phyloP scores from a whole-genome alignment of 2,797 vertebrate genomes.

The Poecilia velifera region DNA sequence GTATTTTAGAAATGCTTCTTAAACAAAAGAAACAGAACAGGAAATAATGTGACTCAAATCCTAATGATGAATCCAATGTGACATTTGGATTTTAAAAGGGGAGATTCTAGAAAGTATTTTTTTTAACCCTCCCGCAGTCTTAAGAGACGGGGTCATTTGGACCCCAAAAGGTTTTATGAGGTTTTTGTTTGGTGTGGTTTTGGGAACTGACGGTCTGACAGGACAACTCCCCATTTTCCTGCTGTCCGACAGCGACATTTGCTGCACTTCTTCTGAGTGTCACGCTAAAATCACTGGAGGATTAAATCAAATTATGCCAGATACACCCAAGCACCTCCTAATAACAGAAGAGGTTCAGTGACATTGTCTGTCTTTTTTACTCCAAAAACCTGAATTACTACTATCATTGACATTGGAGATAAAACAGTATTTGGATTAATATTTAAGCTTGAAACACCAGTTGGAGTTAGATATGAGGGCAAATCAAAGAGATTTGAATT shows the following conservation, averaged over 20 bases:
- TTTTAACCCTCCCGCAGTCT: background rate
- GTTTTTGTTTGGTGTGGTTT: too few species aligned
- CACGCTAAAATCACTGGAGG: too few species aligned
- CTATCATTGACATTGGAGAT: slow-evolving; percentile 30
- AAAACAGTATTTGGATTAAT: slow-evolving; percentile 39
- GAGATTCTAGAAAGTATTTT: slow-evolving; percentile 20
- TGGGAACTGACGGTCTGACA: too few species aligned
- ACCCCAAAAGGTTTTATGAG: too few species aligned
- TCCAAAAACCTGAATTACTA: slow-evolving; percentile 14
- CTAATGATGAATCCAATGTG: too few species aligned
- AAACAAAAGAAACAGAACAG: too few species aligned
- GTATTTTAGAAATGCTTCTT: too few species aligned
- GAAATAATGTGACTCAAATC: too few species aligned
- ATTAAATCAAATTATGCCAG: slow-evolving; percentile 20
- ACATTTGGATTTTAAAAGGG: background rate
- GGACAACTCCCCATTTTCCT: too few species aligned
- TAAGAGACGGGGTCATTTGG: too few species aligned
- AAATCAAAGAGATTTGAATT: slow-evolving; percentile 28
- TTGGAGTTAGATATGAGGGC: slow-evolving; percentile 5
- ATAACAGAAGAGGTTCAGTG: background rate
- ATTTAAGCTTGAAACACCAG: slow-evolving; percentile 17
- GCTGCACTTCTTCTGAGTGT: too few species aligned
- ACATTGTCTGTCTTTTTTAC: slow-evolving; percentile 17
- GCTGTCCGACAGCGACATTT: too few species aligned
- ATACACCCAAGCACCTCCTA: background rate